Evolutionary conservation across 2,888 invertebrate species (phyloP).

Genomic region (Leptopterna dolabrata): DNA sequence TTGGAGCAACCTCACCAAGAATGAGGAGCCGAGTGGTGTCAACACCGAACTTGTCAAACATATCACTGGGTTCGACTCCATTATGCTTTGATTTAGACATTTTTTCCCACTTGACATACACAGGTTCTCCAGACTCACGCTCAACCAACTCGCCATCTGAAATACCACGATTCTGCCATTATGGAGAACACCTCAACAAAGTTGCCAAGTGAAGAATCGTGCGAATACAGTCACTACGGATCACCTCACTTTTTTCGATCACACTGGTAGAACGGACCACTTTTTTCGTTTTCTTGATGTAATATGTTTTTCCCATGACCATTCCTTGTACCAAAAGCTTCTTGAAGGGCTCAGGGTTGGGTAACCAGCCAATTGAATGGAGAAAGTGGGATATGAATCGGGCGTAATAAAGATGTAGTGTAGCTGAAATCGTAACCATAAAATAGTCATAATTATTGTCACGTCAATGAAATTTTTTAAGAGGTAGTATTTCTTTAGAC

Average conservation of each 20-base stretch:
- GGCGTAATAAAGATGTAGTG: constrained; percentile 95
- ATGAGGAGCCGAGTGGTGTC: constrained; percentile 92
- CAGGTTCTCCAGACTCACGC: constrained; percentile 74
- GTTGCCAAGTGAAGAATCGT: not conserved
- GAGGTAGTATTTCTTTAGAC: no score
- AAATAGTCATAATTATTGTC: no score
- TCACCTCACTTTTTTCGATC: constrained; percentile 21
- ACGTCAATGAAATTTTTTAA: no score
- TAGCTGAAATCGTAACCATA: constrained; percentile 39
- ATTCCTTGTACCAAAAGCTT: constrained; percentile 95
- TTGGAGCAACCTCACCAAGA: constrained; percentile 90
- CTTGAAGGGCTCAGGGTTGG: constrained; percentile 87
- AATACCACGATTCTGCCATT: not conserved
- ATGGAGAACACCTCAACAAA: not conserved
- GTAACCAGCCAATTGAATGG: constrained; percentile 80
- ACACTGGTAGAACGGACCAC: constrained; percentile 70
- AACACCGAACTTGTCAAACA: constrained; percentile 84
- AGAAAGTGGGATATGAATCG: constrained; percentile 94
- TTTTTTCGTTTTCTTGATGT: constrained; percentile 79
- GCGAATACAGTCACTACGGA: not conserved
- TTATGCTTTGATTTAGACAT: constrained; percentile 99
- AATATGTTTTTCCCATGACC: constrained; percentile 88
- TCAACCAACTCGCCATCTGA: constrained; percentile 69
- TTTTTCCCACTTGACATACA: constrained; percentile 90
- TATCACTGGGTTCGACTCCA: constrained; percentile 90